These are phyloP conservation scores for Hydrozoanthus tunicans DNA, from an alignment of 64 coral and sea anemone genomes.

Conservation along the genomic window DNA sequence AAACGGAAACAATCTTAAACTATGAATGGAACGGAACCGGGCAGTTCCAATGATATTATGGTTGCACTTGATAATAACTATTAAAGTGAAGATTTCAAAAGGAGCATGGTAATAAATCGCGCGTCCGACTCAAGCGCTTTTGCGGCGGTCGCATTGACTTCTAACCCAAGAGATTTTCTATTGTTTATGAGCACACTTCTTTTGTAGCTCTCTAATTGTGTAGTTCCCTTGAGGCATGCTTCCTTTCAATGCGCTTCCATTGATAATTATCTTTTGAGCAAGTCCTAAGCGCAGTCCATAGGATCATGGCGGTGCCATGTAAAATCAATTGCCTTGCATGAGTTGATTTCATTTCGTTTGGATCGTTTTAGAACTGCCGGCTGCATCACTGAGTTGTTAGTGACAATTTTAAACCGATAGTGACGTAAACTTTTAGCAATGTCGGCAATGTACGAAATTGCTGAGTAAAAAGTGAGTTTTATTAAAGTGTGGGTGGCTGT, in stretches of 20 bases:
- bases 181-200: conserved; percentile 45
- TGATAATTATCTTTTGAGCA: conserved; percentile 40
- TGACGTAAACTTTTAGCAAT: conserved; percentile 11
- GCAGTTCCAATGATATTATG: background rate
- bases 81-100: background rate
- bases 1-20: too few species aligned
- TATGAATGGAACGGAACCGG: background rate
- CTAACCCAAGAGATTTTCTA: background rate
- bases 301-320: conserved; percentile 13
- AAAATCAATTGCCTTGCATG: conserved; percentile 28
- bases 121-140: background rate
- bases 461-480: background rate
- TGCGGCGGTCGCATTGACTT: conserved; percentile 26
- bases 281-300: background rate
- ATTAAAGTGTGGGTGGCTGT: conserved; percentile 20
- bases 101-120: background rate
- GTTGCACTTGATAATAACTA: background rate
- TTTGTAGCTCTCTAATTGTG: conserved; percentile 39
- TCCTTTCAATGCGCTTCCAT: conserved; percentile 28
- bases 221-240: conserved; percentile 24
- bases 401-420: background rate
- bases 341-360: conserved; percentile 15
- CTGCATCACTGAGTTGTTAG: background rate
- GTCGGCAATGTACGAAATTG: background rate
- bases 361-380: background rate